phyloP scores from a whole-genome alignment of 2,888 invertebrate species.

The Xanthorhoe designata region DNA sequence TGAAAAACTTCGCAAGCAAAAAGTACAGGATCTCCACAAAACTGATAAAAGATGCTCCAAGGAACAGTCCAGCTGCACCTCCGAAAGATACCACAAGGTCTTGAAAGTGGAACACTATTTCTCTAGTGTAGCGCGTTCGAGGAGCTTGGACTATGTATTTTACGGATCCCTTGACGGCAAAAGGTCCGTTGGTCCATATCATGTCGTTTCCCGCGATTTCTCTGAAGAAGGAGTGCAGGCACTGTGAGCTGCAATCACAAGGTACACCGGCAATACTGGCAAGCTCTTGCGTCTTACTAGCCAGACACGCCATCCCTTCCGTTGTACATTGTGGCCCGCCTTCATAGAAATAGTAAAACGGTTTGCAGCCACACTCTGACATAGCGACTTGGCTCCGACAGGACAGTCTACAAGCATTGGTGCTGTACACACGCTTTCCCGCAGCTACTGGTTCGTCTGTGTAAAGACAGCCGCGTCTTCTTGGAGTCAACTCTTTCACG shows the following conservation, averaged over 20 bases:
- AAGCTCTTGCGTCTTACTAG: conserved; percentile 55
- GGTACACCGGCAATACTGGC: conserved; percentile 53
- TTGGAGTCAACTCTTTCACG: conserved; percentile 71
- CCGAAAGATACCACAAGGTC: conserved; percentile 88
- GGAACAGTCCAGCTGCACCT: conserved; percentile 86
- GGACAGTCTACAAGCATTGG: conserved; percentile 52
- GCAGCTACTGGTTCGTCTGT: conserved; percentile 45
- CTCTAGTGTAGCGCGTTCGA: conserved; percentile 84
- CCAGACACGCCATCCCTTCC: conserved; percentile 83
- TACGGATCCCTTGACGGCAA: conserved; percentile 72
- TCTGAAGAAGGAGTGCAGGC: conserved; percentile 65
- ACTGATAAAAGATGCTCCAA: conserved; percentile 88
- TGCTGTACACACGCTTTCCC: conserved; percentile 23
- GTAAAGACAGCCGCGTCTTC: conserved; percentile 83
- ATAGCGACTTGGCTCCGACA: conserved; percentile 83
- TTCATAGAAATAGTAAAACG: conserved; percentile 86
- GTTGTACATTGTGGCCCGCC: conserved; percentile 81
- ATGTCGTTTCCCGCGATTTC: conserved; percentile 56
- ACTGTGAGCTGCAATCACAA: conserved; percentile 68
- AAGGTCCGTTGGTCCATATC: conserved; percentile 65
- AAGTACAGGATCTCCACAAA: conserved; percentile 86
- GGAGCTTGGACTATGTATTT: conserved; percentile 82
- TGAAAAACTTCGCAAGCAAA: conserved; percentile 47
- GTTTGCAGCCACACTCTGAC: conserved; percentile 84
- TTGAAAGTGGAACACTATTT: conserved; percentile 87